Evolutionary conservation across 2,797 vertebrate genomes (phyloP), one percentile per base, ranked within the genome.

Genomic region (Setipinna tenuifilis): DNA sequence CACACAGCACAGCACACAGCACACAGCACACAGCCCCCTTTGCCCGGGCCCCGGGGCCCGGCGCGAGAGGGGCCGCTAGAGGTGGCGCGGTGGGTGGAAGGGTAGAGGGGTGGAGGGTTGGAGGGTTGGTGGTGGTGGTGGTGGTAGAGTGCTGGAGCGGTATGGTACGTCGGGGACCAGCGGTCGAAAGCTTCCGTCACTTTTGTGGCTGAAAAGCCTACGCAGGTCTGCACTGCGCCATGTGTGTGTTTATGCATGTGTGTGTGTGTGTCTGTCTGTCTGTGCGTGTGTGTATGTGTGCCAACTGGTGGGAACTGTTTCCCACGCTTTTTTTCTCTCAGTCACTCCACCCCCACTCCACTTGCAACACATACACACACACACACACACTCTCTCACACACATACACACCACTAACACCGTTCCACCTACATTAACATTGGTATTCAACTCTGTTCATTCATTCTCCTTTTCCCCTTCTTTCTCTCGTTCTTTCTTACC

Each of bases 231-330:
- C 83, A 75, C 83, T 84, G 59, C 65, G 81, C 84, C 82, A 85
- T 54, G 50, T 54, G 50, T 14, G 50, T 54, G 50, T 54, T 9
- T 54, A 7, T 54, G 50, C 14, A 14, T 54, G 50, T 54, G 2
- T 14, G 50, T 54, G 50, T 54, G 50, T 54, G 50, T 54, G 46
- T n/a, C n/a, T n/a, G n/a, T n/a, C n/a, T n/a, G n/a, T n/a, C n/a
- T n/a, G n/a, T n/a, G n/a, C n/a, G n/a, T 48, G 50, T 54, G 50
- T 54, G 14, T 54, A 14, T 81, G 86, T 90, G 91, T 68, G 90
- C 89, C 91, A 92, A 86, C 90, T 84, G 88, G 87, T 89, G 86
- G 85, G 87, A 91, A 90, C 86, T 80, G 83, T 92, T 94, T 94
- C 92, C 92, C 93, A 93, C 89, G 89, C 89, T 91, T 90, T 87